Evolutionary conservation across 1,140 invertebrate genomes (phyloP).

Genomic region (Paramacrobiotus metropolitanus): DNA sequence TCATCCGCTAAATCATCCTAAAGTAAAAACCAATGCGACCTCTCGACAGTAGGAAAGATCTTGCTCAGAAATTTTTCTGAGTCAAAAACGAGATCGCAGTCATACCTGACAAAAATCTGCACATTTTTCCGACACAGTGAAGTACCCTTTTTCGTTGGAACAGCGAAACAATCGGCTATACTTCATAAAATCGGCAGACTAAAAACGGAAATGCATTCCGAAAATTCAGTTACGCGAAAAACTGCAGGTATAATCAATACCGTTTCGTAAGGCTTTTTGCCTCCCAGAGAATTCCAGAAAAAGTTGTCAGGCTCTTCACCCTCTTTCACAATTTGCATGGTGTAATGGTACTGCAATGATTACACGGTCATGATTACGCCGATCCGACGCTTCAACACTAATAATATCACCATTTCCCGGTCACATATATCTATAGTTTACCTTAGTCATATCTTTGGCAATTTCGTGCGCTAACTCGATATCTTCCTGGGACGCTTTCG

Average conservation of each 20-base stretch:
- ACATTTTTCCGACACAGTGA: conserved; percentile 95
- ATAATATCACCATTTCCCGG: not conserved
- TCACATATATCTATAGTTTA: not conserved
- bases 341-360: conserved; percentile 18
- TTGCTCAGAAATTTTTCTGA: conserved; percentile 7
- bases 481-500: conserved; percentile 62
- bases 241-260: conserved; percentile 14
- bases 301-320: conserved; percentile 97
- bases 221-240: not conserved
- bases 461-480: conserved; percentile 69
- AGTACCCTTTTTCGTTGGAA: conserved; percentile 98
- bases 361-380: conserved; percentile 2
- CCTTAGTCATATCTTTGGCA: conserved; percentile 49
- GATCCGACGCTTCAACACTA: conserved; percentile 5
- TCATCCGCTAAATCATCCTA: conserved; percentile 96
- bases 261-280: conserved; percentile 66
- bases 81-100: not conserved
- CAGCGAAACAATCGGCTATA: conserved; percentile 85
- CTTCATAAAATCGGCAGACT: conserved; percentile 73
- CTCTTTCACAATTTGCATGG: conserved; percentile 64
- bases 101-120: conserved; percentile 93
- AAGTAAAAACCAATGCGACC: conserved; percentile 9
- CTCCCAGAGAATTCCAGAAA: conserved; percentile 87
- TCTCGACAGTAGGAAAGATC: not conserved
- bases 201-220: conserved; percentile 10